A percentile compares a stretch with the other conserved stretches of the same genome.
Conservation (phyloP, 2,113 vertebrate species). For the Gambusia holbrooki region DNA sequence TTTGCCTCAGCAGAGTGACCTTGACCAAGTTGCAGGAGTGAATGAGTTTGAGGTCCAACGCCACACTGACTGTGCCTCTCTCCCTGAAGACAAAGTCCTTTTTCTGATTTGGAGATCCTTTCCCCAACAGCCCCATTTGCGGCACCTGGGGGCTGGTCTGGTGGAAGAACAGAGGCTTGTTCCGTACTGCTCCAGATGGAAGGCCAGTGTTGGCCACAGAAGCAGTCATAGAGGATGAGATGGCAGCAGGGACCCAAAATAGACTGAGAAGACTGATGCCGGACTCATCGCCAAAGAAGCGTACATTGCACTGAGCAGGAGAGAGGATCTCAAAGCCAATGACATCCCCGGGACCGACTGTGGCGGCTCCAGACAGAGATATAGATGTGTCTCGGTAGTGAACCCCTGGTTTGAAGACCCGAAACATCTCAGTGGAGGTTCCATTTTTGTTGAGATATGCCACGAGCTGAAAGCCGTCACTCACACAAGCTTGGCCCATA, state of each 20-base stretch:
- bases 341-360: constrained; percentile 80
- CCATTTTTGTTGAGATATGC: constrained; percentile 85
- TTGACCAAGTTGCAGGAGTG: constrained; percentile 87
- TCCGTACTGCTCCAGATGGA: constrained; percentile 85
- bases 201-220: constrained; percentile 79
- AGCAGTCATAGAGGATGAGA: constrained; percentile 83
- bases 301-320: constrained; percentile 83
- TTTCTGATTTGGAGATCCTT: constrained; percentile 72
- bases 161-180: constrained; percentile 86
- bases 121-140: constrained; percentile 76
- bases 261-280: constrained; percentile 86
- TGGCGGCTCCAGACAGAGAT: constrained; percentile 80
- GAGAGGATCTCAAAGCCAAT: constrained; percentile 86
- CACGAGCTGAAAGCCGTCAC: constrained; percentile 84
- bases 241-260: constrained; percentile 85
- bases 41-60: constrained; percentile 87
- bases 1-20: constrained; percentile 80
- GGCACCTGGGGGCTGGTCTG: constrained; percentile 74
- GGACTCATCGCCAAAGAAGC: constrained; percentile 86
- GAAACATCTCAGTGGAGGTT: constrained; percentile 80
- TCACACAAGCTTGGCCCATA: constrained; percentile 85
- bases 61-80: constrained; percentile 81
- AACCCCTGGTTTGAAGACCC: constrained; percentile 83
- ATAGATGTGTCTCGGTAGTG: constrained; percentile 89
- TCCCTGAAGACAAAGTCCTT: constrained; percentile 86